These are phyloP conservation scores for Zophobas morio DNA, from an alignment of 1,140 invertebrate genomes.

Conservation along the genomic window DNA sequence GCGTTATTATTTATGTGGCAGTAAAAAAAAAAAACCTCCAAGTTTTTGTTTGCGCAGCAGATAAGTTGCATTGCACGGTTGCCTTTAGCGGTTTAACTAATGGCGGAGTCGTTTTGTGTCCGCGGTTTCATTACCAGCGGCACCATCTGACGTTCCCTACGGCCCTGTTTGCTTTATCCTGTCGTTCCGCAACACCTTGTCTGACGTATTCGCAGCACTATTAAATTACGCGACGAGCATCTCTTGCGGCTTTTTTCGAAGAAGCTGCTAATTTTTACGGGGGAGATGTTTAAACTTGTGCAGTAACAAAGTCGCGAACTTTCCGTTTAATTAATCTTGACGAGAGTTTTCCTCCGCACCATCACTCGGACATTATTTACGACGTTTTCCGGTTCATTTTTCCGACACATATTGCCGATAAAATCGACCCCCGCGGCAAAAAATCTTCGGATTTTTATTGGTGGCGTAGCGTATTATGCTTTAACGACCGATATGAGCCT, in stretches of 20 bases:
- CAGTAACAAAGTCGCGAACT: neutral
- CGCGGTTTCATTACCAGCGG: conserved; percentile 52
- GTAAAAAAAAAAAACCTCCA: neutral
- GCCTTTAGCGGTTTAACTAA: conserved; percentile 34
- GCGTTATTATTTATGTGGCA: conserved; percentile 12
- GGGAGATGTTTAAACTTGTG: neutral
- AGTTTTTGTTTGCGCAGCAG: conserved; percentile 5
- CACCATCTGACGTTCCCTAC: conserved; percentile 47
- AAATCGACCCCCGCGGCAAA: conserved; percentile 29
- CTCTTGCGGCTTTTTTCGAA: conserved; percentile 16
- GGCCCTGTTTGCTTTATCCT: conserved; percentile 51
- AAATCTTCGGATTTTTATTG: conserved; percentile 38
- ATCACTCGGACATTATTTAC: conserved; percentile 18
- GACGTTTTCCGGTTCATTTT: conserved; percentile 36
- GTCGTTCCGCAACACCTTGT: conserved; percentile 30
- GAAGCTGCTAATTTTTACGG: neutral
- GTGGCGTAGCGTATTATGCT: neutral
- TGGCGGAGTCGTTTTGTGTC: conserved; percentile 43
- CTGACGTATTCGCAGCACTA: conserved; percentile 16
- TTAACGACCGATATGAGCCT: conserved; percentile 21
- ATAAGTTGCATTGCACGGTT: conserved; percentile 1
- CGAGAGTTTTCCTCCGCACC: neutral
- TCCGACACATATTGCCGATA: conserved; percentile 34
- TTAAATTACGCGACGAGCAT: conserved; percentile 18
- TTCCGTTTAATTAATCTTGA: conserved; percentile 18